Evolutionary conservation across 2,888 invertebrate genomes (phyloP), one percentile per base, ranked within the genome.

Genomic region (Thyatira batis): DNA sequence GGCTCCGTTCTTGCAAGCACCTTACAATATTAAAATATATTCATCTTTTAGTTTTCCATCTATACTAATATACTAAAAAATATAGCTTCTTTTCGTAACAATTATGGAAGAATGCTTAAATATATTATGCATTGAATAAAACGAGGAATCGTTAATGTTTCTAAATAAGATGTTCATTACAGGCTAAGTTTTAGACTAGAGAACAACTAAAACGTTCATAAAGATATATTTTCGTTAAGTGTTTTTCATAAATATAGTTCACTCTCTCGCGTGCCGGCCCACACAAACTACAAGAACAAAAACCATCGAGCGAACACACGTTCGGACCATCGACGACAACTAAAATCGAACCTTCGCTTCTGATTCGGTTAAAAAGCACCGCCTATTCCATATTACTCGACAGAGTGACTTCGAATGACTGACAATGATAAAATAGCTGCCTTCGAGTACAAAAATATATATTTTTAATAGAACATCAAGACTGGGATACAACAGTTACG

Each of bases 171-270:
- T 66, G 67, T 64, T 64, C 65, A 76, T 73, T 82, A 84, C 68
- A 80, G 69, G 71, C 85, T 87, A 89, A 82, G 72, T 79, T 48
- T 84, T 87, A 89, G 90, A 91, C 90, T 91, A 91, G 90, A 90
- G 82, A 85, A 80, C 71, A 88, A 87, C 80, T 84, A 82, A 85
- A 85, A 84, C 81, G 77, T 84, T 80, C 71, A 77, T 80, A 85
- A 69, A 85, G 72, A 85, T 78, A 81, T 79, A 80, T 70, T 76
- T 75, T 78, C 69, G 74, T 73, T 62, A 73, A 67, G 70, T 71
- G 69, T 76, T 65, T 63, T 65, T 55, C 69, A 77, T 76, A 82
- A 78, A 83, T 80, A 87, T 77, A 82, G 76, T 74, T 82, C 77
- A 80, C 79, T 84, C 78, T 78, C 61, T 60, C 43, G 50, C 49